Evolutionary conservation across 2,888 invertebrate species (phyloP), one percentile per base, ranked within the genome.

Genomic region (Holacanthella duospinosa): DNA sequence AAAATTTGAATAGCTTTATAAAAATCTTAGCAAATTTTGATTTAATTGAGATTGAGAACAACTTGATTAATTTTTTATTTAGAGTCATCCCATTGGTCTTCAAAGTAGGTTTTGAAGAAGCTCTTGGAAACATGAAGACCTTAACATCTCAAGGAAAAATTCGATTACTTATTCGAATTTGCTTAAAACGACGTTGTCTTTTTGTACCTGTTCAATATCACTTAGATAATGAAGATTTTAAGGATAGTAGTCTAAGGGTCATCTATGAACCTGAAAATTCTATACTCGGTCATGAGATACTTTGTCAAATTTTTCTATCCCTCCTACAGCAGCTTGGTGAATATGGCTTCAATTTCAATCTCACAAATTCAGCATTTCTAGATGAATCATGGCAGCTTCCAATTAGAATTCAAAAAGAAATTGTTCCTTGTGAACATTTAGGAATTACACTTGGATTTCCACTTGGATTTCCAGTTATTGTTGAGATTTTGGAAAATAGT

Each of bases 351-450:
- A 76, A 78, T 64, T 74, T 84, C 61, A 79, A 82, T 73, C 73
- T 83, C 48, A 76, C 78, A 71, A 85, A 84, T 75, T 76, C 82
- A 2, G 79, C 81, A 63, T 85, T 86, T 74, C 75, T 86, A 67
- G 85, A 85, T 75, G 78, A 80, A 57, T 81, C 83, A 0, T 86
- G 85, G 85, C 78, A 79, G 61, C 74, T 85, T 60, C 83, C 84
- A 25, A 79, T 79, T 55, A 78, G 80, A 63, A 74, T 78, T 43
- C 77, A 77, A 63, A 76, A 82, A 66, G 84, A 85, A 74, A 77
- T 85, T 71, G 85, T 85, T 61, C 85, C 85, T 29, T 83, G 83
- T 74, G 79, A 78, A 71, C 80, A 77, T 68, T 77, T 86, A 60
- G 86, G 85, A 63, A 77, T 86, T 0, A 72, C 64, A 21, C 53